A percentile compares a stretch with the other conserved stretches of the same genome.
phyloP scores from a whole-genome alignment of 2,113 vertebrate species.

The Bettongia penicillata region DNA sequence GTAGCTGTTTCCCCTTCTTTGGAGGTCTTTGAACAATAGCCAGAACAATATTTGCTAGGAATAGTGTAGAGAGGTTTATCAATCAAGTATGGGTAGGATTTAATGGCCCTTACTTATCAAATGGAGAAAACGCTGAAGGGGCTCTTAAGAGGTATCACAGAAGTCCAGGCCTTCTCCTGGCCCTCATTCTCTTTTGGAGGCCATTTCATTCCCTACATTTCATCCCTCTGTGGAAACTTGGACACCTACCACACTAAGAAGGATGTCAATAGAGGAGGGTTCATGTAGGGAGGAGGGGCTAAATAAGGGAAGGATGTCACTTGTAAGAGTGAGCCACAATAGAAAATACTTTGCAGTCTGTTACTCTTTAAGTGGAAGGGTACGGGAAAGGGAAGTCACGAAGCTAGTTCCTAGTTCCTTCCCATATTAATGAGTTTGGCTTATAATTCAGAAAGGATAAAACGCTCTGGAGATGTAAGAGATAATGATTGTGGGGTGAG shows the following conservation, averaged over 20 bases:
- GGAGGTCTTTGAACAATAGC: neutral
- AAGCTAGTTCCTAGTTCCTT: neutral
- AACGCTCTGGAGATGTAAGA: constrained; percentile 21
- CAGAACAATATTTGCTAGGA: neutral
- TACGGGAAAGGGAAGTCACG: neutral
- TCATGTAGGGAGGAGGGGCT: neutral
- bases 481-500: constrained; percentile 40
- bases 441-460: neutral
- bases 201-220: neutral
- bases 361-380: neutral
- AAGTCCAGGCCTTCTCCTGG: neutral
- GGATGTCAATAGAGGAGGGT: neutral
- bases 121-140: neutral
- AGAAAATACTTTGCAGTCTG: neutral
- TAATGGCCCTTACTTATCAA: neutral
- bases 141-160: neutral
- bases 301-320: neutral
- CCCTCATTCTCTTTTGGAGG: neutral
- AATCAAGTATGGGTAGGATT: neutral
- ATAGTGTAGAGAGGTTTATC: neutral
- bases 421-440: neutral
- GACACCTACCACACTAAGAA: neutral
- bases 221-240: neutral
- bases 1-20: neutral
- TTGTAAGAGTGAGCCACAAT: neutral